Percentiles rank a stretch among this genome's conserved stretches.
phyloP scores from a whole-genome alignment of 2,113 vertebrate species.

The Acinonyx jubatus region DNA sequence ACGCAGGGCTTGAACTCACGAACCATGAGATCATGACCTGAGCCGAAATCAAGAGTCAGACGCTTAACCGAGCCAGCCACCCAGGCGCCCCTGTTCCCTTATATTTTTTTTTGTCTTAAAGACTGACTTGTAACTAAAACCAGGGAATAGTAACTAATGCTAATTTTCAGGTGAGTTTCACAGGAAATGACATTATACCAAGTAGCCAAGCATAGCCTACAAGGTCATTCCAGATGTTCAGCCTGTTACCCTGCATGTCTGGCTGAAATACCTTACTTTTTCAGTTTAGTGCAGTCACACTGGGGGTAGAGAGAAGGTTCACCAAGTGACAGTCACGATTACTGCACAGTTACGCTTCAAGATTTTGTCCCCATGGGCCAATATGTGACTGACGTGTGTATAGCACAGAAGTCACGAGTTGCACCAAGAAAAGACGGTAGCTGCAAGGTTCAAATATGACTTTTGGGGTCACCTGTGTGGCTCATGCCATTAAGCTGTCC shows the following conservation, averaged over 20 bases:
- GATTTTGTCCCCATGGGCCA: neutral
- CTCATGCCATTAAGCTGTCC: no score
- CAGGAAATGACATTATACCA: neutral
- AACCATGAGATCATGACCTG: no score
- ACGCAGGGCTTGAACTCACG: no score
- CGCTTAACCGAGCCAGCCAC: no score
- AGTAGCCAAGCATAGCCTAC: neutral
- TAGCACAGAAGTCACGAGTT: neutral
- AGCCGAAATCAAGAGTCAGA: no score
- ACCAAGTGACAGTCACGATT: neutral
- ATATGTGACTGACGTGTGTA: neutral
- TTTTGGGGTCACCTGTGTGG: neutral
- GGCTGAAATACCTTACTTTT: neutral
- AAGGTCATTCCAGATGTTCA: neutral
- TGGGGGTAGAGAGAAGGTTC: neutral
- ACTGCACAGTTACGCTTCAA: accelerated
- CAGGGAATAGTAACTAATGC: neutral
- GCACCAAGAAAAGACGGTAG: neutral
- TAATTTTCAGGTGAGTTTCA: neutral
- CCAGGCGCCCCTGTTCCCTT: no score
- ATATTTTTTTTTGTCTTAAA: neutral
- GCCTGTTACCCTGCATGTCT: neutral
- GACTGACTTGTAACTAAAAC: neutral
- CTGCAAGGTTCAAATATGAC: neutral
- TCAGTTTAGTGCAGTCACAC: no score